Evolutionary conservation across 2,113 vertebrate genomes (phyloP).

Genomic region (Cochlearius cochlearius): DNA sequence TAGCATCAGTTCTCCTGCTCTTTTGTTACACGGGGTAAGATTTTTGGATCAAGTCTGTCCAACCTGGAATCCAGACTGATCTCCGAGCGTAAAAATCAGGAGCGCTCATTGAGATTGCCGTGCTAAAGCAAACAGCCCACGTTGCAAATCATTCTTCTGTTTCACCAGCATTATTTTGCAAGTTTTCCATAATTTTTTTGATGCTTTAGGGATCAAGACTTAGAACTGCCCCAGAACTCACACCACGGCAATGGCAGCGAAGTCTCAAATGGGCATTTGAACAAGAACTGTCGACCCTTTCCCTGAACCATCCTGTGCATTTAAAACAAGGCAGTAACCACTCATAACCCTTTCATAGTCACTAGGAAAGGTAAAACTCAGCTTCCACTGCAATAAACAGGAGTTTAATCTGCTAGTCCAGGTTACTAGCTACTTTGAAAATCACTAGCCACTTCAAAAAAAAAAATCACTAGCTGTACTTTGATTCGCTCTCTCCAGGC

Average conservation of each 20-base stretch:
- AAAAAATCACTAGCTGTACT: not conserved
- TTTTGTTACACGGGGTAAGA: not conserved
- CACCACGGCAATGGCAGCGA: not conserved
- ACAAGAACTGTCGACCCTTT: not conserved
- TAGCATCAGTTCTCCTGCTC: not conserved
- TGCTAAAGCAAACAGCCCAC: not conserved
- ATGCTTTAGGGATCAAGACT: not conserved
- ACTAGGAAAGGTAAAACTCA: not conserved
- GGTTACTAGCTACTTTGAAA: not conserved
- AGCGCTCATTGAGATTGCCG: not conserved
- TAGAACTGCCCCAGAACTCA: not conserved
- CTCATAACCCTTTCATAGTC: not conserved
- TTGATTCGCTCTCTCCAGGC: not conserved
- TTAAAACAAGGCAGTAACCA: not conserved
- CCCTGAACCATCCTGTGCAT: not conserved
- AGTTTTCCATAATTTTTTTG: not conserved
- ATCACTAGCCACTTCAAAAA: not conserved
- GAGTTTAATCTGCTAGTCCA: not conserved
- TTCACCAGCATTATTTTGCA: not conserved
- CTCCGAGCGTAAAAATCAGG: not conserved
- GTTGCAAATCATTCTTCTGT: not conserved
- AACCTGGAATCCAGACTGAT: not conserved
- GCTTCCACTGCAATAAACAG: not conserved
- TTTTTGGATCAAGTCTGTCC: not conserved
- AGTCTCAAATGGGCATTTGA: not conserved